Percentiles rank a stretch among this genome's conserved stretches.
phyloP scores from a whole-genome alignment of 2,888 invertebrate species.

The Sipha maydis region DNA sequence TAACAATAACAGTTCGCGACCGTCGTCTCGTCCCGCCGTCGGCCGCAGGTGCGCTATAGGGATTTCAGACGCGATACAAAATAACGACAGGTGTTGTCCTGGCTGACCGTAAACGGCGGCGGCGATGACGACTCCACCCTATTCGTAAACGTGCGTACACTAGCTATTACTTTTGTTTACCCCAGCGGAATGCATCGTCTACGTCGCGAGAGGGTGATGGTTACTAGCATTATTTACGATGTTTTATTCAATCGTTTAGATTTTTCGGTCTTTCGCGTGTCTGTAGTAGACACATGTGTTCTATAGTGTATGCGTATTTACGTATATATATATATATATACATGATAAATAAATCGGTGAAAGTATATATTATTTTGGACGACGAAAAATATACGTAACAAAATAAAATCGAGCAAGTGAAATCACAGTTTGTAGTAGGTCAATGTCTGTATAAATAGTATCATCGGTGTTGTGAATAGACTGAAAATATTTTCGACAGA shows the following conservation, averaged over 20 bases:
- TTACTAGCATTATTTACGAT: background rate
- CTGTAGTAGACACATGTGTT: background rate
- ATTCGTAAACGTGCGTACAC: background rate
- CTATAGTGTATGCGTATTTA: too few relatives aligned
- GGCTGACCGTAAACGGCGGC: slow-evolving; percentile 3
- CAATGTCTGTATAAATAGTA: slow-evolving; percentile 32
- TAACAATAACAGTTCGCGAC: background rate
- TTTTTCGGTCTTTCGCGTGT: background rate
- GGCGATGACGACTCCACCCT: slow-evolving; percentile 12
- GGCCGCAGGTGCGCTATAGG: slow-evolving; percentile 44
- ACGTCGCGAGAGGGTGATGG: background rate
- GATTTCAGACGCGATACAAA: slow-evolving; percentile 39
- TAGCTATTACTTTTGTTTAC: background rate
- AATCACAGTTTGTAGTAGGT: slow-evolving; percentile 50
- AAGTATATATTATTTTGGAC: background rate
- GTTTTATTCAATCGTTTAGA: background rate
- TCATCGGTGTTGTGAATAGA: background rate
- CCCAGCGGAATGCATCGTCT: slow-evolving; percentile 20
- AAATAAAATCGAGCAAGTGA: slow-evolving; percentile 29
- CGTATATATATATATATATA: background rate
- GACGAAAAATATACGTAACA: background rate
- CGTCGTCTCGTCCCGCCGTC: background rate
- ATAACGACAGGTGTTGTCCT: slow-evolving; percentile 48
- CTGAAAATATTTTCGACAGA: background rate
- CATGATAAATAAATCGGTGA: slow-evolving; percentile 14